These are phyloP conservation scores for Protonemura montana DNA, from an alignment of 2,888 invertebrate species.

Conservation along the genomic window DNA sequence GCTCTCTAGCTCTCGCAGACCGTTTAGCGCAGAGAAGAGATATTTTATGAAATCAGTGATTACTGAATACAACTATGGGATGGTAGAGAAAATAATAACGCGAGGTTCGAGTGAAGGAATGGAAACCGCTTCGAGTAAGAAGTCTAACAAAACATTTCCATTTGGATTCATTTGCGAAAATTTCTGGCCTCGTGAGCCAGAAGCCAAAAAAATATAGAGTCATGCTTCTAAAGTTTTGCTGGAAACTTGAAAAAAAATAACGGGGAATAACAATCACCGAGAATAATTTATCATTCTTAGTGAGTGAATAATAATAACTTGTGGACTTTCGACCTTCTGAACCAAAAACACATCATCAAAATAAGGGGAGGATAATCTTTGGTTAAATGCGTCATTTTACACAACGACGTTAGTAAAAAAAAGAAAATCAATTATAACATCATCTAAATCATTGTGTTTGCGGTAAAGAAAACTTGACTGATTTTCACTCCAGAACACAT, in stretches of 20 bases:
- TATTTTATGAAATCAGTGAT: conserved; percentile 5
- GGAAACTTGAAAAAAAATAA: conserved; percentile 10
- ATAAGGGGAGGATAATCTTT: not conserved
- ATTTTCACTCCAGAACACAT: too few species aligned
- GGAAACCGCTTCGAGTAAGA: not conserved
- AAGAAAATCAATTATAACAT: not conserved
- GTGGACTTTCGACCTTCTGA: not conserved
- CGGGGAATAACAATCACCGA: not conserved
- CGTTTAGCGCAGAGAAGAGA: conserved; percentile 2
- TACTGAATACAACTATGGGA: not conserved
- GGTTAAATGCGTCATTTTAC: not conserved
- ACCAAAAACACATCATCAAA: not conserved
- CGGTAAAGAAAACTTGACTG: not conserved
- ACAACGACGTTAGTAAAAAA: not conserved
- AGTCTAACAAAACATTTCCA: conserved; percentile 26
- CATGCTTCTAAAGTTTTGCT: conserved; percentile 4
- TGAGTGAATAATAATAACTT: conserved; percentile 39
- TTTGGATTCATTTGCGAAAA: conserved; percentile 23
- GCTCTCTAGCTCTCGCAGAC: not conserved
- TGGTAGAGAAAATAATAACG: not conserved
- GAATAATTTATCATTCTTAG: conserved; percentile 39
- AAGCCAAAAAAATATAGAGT: conserved; percentile 19
- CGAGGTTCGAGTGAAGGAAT: not conserved
- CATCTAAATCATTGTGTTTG: not conserved
- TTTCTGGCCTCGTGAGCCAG: not conserved